Percentiles rank a stretch among this genome's conserved stretches.
phyloP scores from a whole-genome alignment of 2,113 vertebrate genomes.

The Electrona antarctica region DNA sequence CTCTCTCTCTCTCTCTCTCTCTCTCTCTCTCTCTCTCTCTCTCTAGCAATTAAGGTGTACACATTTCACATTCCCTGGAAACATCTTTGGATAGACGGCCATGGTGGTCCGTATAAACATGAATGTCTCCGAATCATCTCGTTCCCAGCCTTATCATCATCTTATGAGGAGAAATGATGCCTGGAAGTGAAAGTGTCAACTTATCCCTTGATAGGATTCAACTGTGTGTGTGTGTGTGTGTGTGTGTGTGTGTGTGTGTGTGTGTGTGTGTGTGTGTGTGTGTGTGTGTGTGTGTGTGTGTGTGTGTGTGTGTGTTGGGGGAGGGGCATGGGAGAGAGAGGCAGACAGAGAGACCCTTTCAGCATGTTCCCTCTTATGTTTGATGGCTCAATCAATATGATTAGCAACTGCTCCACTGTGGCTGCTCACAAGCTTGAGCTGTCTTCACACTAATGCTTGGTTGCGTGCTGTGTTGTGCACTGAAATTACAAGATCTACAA shows the following conservation, averaged over 20 bases:
- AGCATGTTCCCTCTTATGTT: constrained; percentile 31
- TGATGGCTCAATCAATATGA: constrained; percentile 41
- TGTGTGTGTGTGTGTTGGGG: background rate
- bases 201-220: too few species aligned
- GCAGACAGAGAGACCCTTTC: constrained; percentile 15
- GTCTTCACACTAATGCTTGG: too few species aligned
- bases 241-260: background rate
- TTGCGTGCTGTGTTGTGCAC: too few species aligned
- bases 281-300: background rate
- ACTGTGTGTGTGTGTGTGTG: background rate
- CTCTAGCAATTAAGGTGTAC: too few species aligned
- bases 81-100: too few species aligned
- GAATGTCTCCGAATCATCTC: too few species aligned
- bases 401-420: background rate
- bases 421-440: constrained; percentile 1
- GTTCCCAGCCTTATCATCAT: too few species aligned
- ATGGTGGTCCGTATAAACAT: too few species aligned
- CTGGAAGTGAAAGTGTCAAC: too few species aligned
- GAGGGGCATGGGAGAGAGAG: constrained; percentile 2
- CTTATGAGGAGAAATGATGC: too few species aligned
- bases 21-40: background rate
- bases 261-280: background rate
- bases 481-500: too few species aligned
- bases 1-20: background rate
- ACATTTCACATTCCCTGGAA: too few species aligned